phyloP scores from a whole-genome alignment of 2,797 vertebrate genomes.

The Fringilla coelebs region DNA sequence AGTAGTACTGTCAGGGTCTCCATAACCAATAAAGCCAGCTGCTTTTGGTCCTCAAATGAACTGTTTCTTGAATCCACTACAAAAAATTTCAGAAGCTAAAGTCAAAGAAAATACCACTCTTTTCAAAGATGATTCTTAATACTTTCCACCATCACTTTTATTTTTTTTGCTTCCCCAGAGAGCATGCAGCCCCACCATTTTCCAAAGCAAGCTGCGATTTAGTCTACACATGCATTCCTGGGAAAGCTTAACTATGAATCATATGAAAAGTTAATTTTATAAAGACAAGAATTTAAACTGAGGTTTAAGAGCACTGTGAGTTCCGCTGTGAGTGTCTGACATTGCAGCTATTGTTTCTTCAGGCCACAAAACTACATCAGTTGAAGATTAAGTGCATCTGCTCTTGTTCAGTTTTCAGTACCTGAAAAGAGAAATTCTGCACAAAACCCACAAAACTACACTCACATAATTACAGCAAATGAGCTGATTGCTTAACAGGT shows the following conservation, averaged over 20 bases:
- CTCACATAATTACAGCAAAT: not conserved
- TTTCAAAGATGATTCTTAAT: not conserved
- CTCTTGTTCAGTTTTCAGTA: not conserved
- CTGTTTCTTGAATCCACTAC: slow-evolving; percentile 87
- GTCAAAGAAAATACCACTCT: not conserved
- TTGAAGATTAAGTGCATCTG: not conserved
- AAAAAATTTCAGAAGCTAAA: not conserved
- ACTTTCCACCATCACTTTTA: not conserved
- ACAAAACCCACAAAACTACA: not conserved
- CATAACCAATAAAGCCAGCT: slow-evolving; percentile 95
- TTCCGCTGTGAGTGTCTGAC: not conserved
- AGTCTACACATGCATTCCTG: not conserved
- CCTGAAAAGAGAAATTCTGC: not conserved
- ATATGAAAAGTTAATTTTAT: not conserved
- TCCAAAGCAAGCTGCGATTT: not conserved
- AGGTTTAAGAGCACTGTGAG: not conserved
- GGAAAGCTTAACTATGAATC: not conserved
- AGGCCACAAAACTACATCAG: not conserved
- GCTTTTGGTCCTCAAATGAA: slow-evolving; percentile 92
- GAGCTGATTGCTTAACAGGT: not conserved
- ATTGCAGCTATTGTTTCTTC: not conserved
- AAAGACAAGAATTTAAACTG: not conserved
- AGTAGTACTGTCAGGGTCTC: slow-evolving; percentile 93
- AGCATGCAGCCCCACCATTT: not conserved
- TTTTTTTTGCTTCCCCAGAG: not conserved